These are phyloP conservation scores for Acrocera orbiculus DNA, from an alignment of 2,888 invertebrate genomes.

Conservation along the genomic window DNA sequence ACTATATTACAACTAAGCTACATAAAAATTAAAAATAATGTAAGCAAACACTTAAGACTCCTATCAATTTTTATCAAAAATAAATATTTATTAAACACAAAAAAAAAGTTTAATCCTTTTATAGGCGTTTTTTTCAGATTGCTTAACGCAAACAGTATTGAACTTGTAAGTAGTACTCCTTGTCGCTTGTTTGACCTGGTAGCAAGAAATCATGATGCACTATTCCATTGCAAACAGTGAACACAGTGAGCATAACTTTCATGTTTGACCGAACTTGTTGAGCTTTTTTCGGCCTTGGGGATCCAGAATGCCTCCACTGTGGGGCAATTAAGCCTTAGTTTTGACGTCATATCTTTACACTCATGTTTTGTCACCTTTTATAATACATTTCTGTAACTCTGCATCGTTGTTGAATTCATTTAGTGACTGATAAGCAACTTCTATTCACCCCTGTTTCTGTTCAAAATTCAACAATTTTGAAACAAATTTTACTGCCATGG, in stretches of 20 bases:
- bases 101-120: no score
- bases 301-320: neutral
- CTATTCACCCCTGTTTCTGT: no score
- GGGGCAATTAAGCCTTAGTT: neutral
- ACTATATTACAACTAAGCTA: no score
- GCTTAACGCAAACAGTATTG: slow-evolving; percentile 1
- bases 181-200: slow-evolving; percentile 3
- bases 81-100: no score
- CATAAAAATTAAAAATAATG: no score
- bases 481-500: no score
- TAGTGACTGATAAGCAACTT: no score
- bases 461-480: no score
- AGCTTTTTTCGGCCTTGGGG: slow-evolving; percentile 2
- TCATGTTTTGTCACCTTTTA: neutral
- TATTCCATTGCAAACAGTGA: slow-evolving; percentile 2
- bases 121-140: slow-evolving; percentile 5
- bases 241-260: slow-evolving; percentile 4
- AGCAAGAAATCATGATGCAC: slow-evolving; percentile 4
- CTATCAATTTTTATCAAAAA: no score
- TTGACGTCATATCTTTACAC: slow-evolving; percentile 4
- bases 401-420: no score
- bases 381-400: neutral
- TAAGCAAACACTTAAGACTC: no score
- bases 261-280: slow-evolving; percentile 3
- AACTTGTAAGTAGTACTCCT: slow-evolving; percentile 4